Evolutionary conservation across 2,888 invertebrate genomes (phyloP).

Genomic region (Acanthoscelides obtectus): DNA sequence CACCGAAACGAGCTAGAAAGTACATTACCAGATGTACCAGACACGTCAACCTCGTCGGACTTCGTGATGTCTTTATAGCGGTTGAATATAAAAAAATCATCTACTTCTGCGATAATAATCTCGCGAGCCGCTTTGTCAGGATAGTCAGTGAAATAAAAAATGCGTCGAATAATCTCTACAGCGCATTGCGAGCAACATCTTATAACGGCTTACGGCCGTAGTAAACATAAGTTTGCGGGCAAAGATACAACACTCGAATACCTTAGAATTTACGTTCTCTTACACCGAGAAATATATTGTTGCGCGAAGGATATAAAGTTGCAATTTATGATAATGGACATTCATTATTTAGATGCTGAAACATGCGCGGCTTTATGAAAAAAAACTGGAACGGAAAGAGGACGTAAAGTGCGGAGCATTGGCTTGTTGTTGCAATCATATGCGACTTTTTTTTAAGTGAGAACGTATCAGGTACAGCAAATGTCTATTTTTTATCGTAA

Average conservation of each 20-base stretch:
- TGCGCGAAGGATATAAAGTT: constrained; percentile 7
- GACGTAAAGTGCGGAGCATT: background rate
- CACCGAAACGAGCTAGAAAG: too few species aligned
- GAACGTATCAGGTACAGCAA: too few species aligned
- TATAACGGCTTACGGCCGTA: constrained; percentile 16
- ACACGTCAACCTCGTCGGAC: too few species aligned
- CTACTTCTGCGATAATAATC: too few species aligned
- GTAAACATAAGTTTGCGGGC: constrained; percentile 14
- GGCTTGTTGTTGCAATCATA: too few species aligned
- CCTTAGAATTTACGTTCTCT: constrained; percentile 15
- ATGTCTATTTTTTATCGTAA: too few species aligned
- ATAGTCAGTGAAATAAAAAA: background rate
- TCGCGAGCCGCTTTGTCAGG: too few species aligned
- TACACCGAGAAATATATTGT: constrained; percentile 16
- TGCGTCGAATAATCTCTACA: background rate
- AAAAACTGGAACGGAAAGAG: constrained; percentile 6
- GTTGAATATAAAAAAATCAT: too few species aligned
- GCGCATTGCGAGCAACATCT: constrained; percentile 8
- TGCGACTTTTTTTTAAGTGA: too few species aligned
- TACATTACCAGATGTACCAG: too few species aligned
- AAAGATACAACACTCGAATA: constrained; percentile 10
- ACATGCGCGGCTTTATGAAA: constrained; percentile 5
- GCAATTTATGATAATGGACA: constrained; percentile 24
- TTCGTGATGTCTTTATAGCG: too few species aligned
- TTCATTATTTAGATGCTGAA: constrained; percentile 14